These are phyloP conservation scores for Monodelphis domestica DNA, from an alignment of 2,797 vertebrate genomes.

Conservation along the genomic window DNA sequence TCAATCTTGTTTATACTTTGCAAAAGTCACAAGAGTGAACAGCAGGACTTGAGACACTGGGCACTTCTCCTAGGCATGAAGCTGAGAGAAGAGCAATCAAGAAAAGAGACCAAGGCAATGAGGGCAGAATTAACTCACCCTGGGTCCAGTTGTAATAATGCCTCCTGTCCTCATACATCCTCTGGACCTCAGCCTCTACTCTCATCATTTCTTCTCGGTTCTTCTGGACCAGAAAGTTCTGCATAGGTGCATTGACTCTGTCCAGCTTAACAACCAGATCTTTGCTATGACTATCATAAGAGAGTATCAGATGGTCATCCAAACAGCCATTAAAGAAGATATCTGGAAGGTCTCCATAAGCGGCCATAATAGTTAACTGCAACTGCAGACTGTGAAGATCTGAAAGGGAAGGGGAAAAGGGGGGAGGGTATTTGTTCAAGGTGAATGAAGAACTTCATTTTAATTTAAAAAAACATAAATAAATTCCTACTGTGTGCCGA, in stretches of 20 bases:
- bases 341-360: not conserved
- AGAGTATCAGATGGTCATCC: not conserved
- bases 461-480: not conserved
- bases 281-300: not conserved
- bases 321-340: not conserved
- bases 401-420: not conserved
- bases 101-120: not conserved
- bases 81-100: not conserved
- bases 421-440: not conserved
- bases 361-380: not conserved
- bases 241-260: not conserved
- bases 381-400: not conserved
- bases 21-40: not conserved
- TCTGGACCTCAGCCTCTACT: not conserved
- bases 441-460: not conserved
- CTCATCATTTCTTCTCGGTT: not conserved
- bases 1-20: not conserved
- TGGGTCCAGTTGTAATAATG: not conserved
- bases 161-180: not conserved
- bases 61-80: not conserved
- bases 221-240: not conserved
- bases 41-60: not conserved
- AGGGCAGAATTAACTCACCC: not conserved
- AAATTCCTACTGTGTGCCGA: not conserved
- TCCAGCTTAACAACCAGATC: not conserved